Evolutionary conservation across 2,888 invertebrate genomes (phyloP).

Genomic region (Heteromyza rotundicornis): DNA sequence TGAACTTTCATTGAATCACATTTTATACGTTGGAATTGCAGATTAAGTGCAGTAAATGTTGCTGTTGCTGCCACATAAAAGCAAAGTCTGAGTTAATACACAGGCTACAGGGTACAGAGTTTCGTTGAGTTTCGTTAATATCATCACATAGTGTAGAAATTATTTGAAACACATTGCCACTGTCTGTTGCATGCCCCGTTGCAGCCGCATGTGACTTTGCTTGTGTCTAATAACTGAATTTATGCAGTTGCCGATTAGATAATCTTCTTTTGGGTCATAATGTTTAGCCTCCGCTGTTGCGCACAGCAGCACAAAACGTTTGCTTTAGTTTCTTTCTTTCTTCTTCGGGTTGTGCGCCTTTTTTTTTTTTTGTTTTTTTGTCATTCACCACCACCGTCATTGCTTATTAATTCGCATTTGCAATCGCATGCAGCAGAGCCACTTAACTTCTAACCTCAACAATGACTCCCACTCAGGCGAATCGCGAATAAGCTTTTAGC

Average conservation of each 20-base stretch:
- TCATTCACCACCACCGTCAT: too few relatives aligned
- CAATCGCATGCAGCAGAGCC: not conserved
- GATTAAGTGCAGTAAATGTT: not conserved
- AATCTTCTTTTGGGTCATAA: constrained; percentile 15
- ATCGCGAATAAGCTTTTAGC: not conserved
- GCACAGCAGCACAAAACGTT: not conserved
- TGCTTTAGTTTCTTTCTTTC: too few relatives aligned
- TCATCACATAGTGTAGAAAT: not conserved
- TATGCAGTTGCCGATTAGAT: constrained; percentile 12
- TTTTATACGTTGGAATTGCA: not conserved
- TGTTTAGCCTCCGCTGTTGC: not conserved
- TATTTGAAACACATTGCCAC: not conserved
- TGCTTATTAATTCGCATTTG: too few relatives aligned
- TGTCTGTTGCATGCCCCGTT: constrained; percentile 1
- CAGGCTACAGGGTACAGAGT: not conserved
- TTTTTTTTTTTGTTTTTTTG: too few relatives aligned
- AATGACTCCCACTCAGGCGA: not conserved
- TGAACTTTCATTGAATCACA: not conserved
- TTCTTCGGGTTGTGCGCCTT: too few relatives aligned
- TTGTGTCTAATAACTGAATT: constrained; percentile 5
- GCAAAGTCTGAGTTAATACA: not conserved
- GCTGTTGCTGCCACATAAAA: not conserved
- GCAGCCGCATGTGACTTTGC: not conserved
- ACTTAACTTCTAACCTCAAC: not conserved
- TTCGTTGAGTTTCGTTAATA: not conserved